Percentiles rank a stretch among this genome's conserved stretches.
phyloP scores from a whole-genome alignment of 2,797 vertebrate genomes.

The Prunella strophiata region DNA sequence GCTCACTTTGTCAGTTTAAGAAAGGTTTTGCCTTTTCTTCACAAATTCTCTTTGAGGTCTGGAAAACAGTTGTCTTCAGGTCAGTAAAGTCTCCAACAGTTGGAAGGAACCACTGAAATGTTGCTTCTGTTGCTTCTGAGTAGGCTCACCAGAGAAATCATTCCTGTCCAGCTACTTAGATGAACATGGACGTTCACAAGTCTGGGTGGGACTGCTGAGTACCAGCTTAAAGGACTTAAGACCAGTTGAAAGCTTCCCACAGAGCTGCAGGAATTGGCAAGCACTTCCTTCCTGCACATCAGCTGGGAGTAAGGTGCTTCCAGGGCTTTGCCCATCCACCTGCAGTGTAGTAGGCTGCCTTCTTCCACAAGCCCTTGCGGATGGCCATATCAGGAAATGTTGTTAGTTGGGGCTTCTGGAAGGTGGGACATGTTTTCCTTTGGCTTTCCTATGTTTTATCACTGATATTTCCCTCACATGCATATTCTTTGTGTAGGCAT shows the following conservation, averaged over 20 bases:
- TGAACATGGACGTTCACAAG: background rate
- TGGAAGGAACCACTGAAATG: background rate
- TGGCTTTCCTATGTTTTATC: background rate
- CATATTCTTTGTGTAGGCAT: background rate
- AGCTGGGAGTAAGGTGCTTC: background rate
- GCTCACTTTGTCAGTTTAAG: background rate
- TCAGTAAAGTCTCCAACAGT: background rate
- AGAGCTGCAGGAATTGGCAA: background rate
- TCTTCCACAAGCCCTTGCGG: background rate
- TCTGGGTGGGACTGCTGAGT: background rate
- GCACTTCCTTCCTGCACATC: background rate
- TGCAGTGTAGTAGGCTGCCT: background rate
- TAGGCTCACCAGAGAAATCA: background rate
- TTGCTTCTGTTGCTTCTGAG: background rate
- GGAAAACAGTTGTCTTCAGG: background rate
- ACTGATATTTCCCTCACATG: background rate
- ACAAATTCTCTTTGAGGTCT: background rate
- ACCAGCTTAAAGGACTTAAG: background rate
- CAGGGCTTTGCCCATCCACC: background rate
- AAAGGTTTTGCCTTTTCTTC: background rate
- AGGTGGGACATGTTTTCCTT: background rate
- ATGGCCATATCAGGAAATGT: background rate
- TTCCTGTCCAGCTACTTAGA: background rate
- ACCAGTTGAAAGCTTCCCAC: background rate
- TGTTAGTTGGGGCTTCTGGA: background rate